Conservation (phyloP, 2,113 vertebrate genomes). For the Bubo bubo region DNA sequence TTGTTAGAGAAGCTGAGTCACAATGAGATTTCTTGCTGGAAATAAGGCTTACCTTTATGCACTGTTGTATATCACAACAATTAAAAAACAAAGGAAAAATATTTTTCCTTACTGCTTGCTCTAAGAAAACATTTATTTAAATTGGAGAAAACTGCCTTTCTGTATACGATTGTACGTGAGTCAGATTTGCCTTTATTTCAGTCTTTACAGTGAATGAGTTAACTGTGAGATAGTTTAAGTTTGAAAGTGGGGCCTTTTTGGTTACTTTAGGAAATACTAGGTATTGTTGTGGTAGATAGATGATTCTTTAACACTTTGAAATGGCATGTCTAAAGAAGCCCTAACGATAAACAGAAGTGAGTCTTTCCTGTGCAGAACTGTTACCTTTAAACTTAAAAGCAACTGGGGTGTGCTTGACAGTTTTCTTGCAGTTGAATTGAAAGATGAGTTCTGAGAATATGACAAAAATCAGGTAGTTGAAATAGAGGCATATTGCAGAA, state of each 20-base stretch:
- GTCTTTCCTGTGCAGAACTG: background rate
- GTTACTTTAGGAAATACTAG: background rate
- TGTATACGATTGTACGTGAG: background rate
- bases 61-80: background rate
- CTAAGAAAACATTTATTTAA: background rate
- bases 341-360: background rate
- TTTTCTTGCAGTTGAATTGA: background rate
- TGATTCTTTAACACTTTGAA: background rate
- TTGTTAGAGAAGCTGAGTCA: background rate
- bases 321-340: background rate
- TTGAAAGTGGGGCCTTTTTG: background rate
- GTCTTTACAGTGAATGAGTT: background rate
- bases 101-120: background rate
- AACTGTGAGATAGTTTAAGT: background rate
- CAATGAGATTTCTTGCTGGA: background rate
- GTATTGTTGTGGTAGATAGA: background rate
- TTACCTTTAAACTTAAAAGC: background rate
- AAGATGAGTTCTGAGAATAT: background rate
- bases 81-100: background rate
- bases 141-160: background rate
- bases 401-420: background rate
- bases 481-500: background rate
- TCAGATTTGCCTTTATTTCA: background rate
- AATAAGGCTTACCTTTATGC: background rate
- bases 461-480: background rate